These are phyloP conservation scores for Phycodurus eques DNA, from an alignment of 2,113 vertebrate genomes.

Conservation along the genomic window DNA sequence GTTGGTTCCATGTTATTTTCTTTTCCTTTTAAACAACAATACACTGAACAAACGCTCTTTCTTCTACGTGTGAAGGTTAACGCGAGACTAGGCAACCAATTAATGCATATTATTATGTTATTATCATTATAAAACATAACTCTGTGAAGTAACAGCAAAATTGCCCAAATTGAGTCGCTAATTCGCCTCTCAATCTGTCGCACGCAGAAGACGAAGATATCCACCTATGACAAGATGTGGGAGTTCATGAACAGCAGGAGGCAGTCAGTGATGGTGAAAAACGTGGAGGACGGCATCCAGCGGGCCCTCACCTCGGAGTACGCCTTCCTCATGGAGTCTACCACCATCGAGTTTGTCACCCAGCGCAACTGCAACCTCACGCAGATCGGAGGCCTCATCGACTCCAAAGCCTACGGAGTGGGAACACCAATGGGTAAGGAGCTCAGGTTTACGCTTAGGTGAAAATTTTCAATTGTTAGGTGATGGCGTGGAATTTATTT, in stretches of 20 bases:
- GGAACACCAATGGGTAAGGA: slow-evolving; percentile 95
- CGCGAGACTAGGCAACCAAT: background rate
- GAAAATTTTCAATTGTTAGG: background rate
- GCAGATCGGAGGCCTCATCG: slow-evolving; percentile 94
- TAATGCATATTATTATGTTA: background rate
- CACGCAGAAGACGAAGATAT: slow-evolving; percentile 94
- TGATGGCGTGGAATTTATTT: background rate
- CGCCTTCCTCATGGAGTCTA: slow-evolving; percentile 97
- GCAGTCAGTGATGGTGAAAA: slow-evolving; percentile 93
- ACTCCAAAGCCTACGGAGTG: slow-evolving; percentile 96
- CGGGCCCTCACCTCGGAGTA: slow-evolving; percentile 94
- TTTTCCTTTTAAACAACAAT: background rate
- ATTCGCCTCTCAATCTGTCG: background rate
- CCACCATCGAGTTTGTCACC: slow-evolving; percentile 96
- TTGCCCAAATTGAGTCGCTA: background rate
- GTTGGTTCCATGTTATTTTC: too few relatives aligned
- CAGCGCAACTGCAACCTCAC: slow-evolving; percentile 98
- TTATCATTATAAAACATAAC: background rate
- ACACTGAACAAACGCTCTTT: background rate
- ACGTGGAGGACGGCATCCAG: slow-evolving; percentile 93
- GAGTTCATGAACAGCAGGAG: slow-evolving; percentile 98
- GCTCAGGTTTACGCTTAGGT: background rate
- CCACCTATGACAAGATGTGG: slow-evolving; percentile 99
- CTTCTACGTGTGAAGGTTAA: background rate
- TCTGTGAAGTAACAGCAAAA: background rate